Evolutionary conservation across 2,797 vertebrate species (phyloP).

Genomic region (Fundulus diaphanus): DNA sequence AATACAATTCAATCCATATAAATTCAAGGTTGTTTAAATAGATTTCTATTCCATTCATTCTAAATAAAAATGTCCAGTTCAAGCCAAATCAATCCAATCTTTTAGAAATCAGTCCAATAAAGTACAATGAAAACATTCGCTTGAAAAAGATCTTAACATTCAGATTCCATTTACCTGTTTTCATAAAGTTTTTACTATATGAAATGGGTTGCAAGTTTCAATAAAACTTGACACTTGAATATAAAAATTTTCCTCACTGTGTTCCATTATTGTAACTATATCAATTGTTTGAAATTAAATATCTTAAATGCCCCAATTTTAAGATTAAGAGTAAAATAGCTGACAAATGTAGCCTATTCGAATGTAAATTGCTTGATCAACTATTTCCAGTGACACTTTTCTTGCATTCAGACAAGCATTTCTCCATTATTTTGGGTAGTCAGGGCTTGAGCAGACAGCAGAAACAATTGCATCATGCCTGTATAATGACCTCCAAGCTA

Average conservation of each 20-base stretch:
- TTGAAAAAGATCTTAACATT: too few relatives aligned
- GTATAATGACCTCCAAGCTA: conserved; percentile 39
- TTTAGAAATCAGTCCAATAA: too few relatives aligned
- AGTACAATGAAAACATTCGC: too few relatives aligned
- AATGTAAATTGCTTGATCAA: not conserved
- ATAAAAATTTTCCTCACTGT: not conserved
- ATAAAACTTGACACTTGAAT: not conserved
- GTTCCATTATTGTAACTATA: not conserved
- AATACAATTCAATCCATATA: too few relatives aligned
- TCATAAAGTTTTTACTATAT: too few relatives aligned
- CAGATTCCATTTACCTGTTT: too few relatives aligned
- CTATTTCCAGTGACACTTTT: not conserved
- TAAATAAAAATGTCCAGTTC: too few relatives aligned
- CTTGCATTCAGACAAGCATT: not conserved
- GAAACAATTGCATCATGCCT: conserved; percentile 18
- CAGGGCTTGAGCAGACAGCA: conserved; percentile 8
- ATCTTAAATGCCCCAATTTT: not conserved
- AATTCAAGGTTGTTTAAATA: too few relatives aligned
- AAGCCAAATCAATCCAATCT: too few relatives aligned
- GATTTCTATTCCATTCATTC: too few relatives aligned
- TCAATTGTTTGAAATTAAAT: not conserved
- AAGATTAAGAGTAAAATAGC: not conserved
- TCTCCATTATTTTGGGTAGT: conserved; percentile 1
- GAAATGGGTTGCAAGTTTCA: not conserved
- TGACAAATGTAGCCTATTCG: not conserved